A percentile compares a stretch with the other conserved stretches of the same genome.
Conservation (phyloP, 2,113 vertebrate species). For the Pseudopipra pipra region DNA sequence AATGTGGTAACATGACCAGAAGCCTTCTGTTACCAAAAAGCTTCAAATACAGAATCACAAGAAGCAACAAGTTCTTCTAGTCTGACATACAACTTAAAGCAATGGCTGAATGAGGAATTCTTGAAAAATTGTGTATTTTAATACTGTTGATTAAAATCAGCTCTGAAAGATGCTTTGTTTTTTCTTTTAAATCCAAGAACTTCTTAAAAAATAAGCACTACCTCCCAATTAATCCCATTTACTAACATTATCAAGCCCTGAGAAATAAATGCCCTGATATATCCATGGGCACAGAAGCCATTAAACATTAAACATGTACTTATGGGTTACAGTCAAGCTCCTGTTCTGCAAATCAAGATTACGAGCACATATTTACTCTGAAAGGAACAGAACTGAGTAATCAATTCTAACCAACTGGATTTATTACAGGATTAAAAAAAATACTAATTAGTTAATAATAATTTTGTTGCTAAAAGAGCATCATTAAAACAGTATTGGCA, state of each 20-base stretch:
- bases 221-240: not conserved
- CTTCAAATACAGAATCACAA: not conserved
- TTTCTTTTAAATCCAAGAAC: not conserved
- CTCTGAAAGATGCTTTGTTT: not conserved
- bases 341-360: not conserved
- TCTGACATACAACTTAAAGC: not conserved
- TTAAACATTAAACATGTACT: not conserved
- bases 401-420: not conserved
- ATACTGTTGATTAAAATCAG: not conserved
- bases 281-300: not conserved
- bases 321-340: not conserved
- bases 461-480: not conserved
- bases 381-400: not conserved
- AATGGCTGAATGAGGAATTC: not conserved
- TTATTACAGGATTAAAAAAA: not conserved
- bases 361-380: not conserved
- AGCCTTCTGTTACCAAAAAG: not conserved
- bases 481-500: not conserved
- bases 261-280: not conserved
- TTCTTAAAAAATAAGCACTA: not conserved
- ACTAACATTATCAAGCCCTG: not conserved
- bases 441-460: not conserved
- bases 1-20: not conserved
- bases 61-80: not conserved
- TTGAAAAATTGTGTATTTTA: not conserved